Evolutionary conservation across 1,140 invertebrate genomes (phyloP).

Genomic region (Teleopsis dalmanni): DNA sequence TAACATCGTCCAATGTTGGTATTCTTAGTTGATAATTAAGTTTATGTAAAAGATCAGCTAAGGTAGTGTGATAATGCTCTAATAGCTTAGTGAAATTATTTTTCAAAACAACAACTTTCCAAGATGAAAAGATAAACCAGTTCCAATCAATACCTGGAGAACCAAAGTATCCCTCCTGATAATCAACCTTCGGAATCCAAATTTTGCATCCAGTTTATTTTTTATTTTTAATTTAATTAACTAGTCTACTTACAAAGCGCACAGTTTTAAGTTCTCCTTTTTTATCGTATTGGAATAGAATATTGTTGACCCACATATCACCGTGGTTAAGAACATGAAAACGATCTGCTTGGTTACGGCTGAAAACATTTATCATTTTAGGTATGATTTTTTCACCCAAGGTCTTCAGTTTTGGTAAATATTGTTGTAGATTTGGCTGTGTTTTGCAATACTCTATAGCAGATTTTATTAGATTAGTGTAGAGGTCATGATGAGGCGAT

Average conservation of each 20-base stretch:
- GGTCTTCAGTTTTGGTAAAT: constrained; percentile 38
- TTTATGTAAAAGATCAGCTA: constrained; percentile 32
- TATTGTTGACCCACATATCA: constrained; percentile 56
- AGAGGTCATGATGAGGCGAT: constrained; percentile 13
- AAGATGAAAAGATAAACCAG: constrained; percentile 17
- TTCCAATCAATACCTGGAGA: constrained; percentile 20
- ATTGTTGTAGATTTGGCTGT: constrained; percentile 25
- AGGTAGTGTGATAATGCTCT: constrained; percentile 29
- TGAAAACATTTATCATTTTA: constrained; percentile 21
- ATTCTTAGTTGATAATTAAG: constrained; percentile 31
- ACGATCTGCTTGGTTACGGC: constrained; percentile 42
- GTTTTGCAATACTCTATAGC: constrained; percentile 15
- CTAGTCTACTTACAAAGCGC: constrained; percentile 47
- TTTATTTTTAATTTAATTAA: constrained; percentile 1
- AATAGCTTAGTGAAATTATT: constrained; percentile 31
- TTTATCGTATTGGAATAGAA: constrained; percentile 51
- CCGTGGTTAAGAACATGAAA: constrained; percentile 53
- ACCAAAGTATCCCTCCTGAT: constrained; percentile 19
- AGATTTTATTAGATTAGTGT: constrained; percentile 8
- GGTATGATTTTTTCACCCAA: constrained; percentile 32
- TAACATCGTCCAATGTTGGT: constrained; percentile 32
- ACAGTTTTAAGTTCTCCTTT: constrained; percentile 43
- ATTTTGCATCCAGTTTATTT: background rate
- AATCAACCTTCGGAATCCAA: constrained; percentile 13
- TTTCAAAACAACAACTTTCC: constrained; percentile 10